Evolutionary conservation across 2,888 invertebrate genomes (phyloP).

Genomic region (Diarsia mendica): DNA sequence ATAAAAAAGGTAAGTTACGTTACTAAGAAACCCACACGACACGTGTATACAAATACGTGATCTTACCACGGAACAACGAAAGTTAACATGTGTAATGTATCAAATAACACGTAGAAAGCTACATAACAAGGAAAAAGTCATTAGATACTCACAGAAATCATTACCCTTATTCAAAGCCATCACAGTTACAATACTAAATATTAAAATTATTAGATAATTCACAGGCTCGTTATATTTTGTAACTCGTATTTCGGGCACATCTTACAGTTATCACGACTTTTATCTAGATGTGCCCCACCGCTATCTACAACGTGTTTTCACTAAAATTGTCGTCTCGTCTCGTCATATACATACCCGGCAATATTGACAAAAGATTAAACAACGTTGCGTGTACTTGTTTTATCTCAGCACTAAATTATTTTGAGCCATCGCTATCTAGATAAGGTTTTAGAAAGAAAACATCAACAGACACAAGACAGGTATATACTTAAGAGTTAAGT

Average conservation of each 20-base stretch:
- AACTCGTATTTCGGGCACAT: constrained; percentile 45
- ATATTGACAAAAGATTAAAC: constrained; percentile 87
- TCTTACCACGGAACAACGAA: constrained; percentile 6
- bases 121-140: not conserved
- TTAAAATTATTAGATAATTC: constrained; percentile 51
- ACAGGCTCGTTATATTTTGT: constrained; percentile 30
- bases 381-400: constrained; percentile 73
- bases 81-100: constrained; percentile 16
- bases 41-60: constrained; percentile 19
- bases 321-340: constrained; percentile 76
- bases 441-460: constrained; percentile 49
- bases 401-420: constrained; percentile 78
- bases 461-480: constrained; percentile 20
- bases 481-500: constrained; percentile 2
- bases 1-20: constrained; percentile 38
- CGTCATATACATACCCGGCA: constrained; percentile 76
- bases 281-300: constrained; percentile 53
- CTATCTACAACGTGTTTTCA: constrained; percentile 72
- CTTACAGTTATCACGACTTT: constrained; percentile 57
- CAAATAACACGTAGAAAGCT: not conserved
- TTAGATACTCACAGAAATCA: constrained; percentile 85
- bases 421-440: constrained; percentile 69
- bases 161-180: constrained; percentile 78
- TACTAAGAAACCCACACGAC: not conserved
- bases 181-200: constrained; percentile 36